Base-by-base conservation (phyloP, 1,140 invertebrate genomes). In the Neodiprion fabricii region DNA sequence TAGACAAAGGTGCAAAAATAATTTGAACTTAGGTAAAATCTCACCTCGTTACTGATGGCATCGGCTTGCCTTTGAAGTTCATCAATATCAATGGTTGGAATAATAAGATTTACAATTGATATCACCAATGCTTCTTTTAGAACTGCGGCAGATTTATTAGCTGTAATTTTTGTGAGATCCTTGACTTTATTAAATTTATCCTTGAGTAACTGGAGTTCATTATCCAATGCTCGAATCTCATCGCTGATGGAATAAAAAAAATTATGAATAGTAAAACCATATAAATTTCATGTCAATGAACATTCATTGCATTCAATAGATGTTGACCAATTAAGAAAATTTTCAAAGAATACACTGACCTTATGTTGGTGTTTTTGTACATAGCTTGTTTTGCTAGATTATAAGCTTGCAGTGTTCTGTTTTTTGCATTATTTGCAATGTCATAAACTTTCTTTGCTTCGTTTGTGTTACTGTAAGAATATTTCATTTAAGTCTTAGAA, bases 41-140 rank as follows among this genome's bases (percentile, higher is more conserved):
- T 83, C 86, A 92, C 92, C 75, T 92, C 91, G 67, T 89, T 86
- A 74, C 90, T 92, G 61, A 93, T 90, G 1, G 85, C 84, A 3
- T 91, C 86, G 1, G 95, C 92, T 72, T 94, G 91, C 23, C 89
- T 87, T 76, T 93, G 93, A 61, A 98, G 88, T 75, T 91, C 87
- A 0, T 88, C 86, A 1, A 95, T 88, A 81, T 98, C 92, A 7
- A 97, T 91, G 7, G 91, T 86, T 0, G 96, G 96, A 3, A 97
- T 85, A 11, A 91, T 89, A 4, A 96, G 89, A 53, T 93, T 92
- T 48, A 93, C 92, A 0, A 96, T 92, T 53, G 95, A 92, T 1
- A 97, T 88, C 67, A 92, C 91, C 48, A 98, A 84, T 0, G 96
- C 95, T 75, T 96, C 93, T 5, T 95, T 91, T 76, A 96, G 94